Conservation (phyloP, 1,140 invertebrate species). For the Dreissena polymorpha region DNA sequence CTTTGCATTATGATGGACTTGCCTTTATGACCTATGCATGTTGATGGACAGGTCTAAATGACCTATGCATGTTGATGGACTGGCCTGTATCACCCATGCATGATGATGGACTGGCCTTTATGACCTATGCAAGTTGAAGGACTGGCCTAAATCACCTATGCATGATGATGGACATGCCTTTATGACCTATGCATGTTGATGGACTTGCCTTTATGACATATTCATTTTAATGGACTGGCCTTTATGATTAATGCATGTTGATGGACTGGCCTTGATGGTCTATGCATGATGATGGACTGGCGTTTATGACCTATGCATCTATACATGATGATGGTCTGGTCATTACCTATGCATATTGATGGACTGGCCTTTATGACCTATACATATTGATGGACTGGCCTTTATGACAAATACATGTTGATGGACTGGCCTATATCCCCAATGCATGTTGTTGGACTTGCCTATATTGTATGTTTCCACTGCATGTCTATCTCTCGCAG, state of each 20-base stretch:
- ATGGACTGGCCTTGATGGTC: background rate
- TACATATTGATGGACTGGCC: no score
- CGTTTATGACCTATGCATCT: background rate
- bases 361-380: no score
- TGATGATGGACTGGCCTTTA: no score
- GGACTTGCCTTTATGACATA: no score
- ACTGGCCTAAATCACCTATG: background rate
- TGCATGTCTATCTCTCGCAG: no score
- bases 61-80: background rate
- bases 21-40: background rate
- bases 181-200: no score
- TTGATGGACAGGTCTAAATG: conserved; percentile 7
- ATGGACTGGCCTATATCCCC: no score
- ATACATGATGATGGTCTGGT: background rate
- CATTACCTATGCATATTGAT: no score
- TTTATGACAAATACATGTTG: no score
- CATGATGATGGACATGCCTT: background rate
- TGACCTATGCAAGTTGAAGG: background rate
- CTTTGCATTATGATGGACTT: background rate
- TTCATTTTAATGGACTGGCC: background rate
- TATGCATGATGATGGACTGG: background rate
- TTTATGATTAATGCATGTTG: background rate
- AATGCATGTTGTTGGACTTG: background rate
- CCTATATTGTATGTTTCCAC: no score
- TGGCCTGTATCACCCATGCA: background rate